A percentile compares a stretch with the other conserved stretches of the same genome.
These are phyloP conservation scores for Hermaeophaga mercurialis DNA, from an alignment of 2,888 invertebrate genomes.

Conservation along the genomic window DNA sequence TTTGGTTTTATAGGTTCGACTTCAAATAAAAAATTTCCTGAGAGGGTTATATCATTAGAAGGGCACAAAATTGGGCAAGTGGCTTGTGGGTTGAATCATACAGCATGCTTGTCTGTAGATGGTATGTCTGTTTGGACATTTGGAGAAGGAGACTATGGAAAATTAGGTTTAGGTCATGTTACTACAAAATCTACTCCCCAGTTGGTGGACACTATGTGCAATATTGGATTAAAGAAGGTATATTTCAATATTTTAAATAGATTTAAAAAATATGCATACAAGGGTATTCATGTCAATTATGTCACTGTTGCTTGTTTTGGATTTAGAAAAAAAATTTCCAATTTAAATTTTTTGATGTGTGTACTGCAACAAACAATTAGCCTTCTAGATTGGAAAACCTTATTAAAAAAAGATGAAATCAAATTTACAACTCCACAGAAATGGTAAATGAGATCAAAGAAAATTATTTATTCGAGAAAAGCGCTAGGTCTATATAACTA, in stretches of 20 bases:
- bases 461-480: no score
- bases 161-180: slow-evolving; percentile 60
- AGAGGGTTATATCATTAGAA: slow-evolving; percentile 61
- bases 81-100: slow-evolving; percentile 69
- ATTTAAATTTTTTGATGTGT: no score
- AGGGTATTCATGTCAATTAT: no score
- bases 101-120: slow-evolving; percentile 64
- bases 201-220: slow-evolving; percentile 62
- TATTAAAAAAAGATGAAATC: no score
- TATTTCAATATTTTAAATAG: neutral
- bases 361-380: no score
- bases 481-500: no score
- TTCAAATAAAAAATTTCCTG: slow-evolving; percentile 66
- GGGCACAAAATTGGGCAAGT: slow-evolving; percentile 57
- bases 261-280: no score
- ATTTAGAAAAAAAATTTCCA: no score
- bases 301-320: no score
- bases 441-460: no score
- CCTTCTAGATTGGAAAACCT: no score
- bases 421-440: no score
- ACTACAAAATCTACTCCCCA: slow-evolving; percentile 59
- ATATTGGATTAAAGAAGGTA: slow-evolving; percentile 62
- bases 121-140: slow-evolving; percentile 67
- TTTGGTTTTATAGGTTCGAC: slow-evolving; percentile 57
- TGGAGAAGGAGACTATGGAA: slow-evolving; percentile 70